Base-by-base conservation (phyloP, 2,797 vertebrate species). In the Chrosomus eos region DNA sequence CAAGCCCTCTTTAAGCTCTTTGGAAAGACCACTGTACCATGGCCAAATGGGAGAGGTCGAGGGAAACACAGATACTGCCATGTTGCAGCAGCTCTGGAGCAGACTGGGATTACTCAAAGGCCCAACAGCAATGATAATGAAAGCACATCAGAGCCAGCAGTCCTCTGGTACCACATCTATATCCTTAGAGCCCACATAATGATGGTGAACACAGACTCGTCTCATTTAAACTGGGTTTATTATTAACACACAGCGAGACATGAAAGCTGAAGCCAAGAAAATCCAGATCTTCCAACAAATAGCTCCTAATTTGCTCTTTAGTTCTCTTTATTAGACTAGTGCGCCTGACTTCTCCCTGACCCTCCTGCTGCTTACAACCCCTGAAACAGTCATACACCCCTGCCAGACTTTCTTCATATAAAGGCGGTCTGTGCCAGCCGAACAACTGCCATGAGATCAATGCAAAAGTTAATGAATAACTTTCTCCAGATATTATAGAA, bases 101-200 rank as follows among this genome's bases (percentile, higher is more conserved):
- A 83, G 81, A 11, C 62, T 53, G 43, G 64, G 48, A 53, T 55
- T 77, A 83, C 62, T 55, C 82, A 77, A 58, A 26, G 26, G 45
- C 73, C 45, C 62, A 83, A 55, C 73, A 83, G 62, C 48, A 40
- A 40, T 43, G 72, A 26, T 77, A 83, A 58, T 83, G 48, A 83
- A 83, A 58, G 48, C 45, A 68, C 60, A 76, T 68, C 33, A 68
- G 48, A 68, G 43, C 18, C 73, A 43, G 33, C 7, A 40, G 62
- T 55, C 36, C 72, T 67, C 62, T 13, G 33, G 38, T 58, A 43
- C n/a, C 45, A 67, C 62, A 40, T 43, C n/a, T 68, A 74, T 53
- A 67, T 83, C 33, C 60, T 26, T 38, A 43, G 62, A 70, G 36
- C 40, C 73, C 62, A 77, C 38, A 83, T 83, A 77, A 58, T 83